These are phyloP conservation scores for Microhierax caerulescens DNA, from an alignment of 2,797 vertebrate species.

Conservation along the genomic window DNA sequence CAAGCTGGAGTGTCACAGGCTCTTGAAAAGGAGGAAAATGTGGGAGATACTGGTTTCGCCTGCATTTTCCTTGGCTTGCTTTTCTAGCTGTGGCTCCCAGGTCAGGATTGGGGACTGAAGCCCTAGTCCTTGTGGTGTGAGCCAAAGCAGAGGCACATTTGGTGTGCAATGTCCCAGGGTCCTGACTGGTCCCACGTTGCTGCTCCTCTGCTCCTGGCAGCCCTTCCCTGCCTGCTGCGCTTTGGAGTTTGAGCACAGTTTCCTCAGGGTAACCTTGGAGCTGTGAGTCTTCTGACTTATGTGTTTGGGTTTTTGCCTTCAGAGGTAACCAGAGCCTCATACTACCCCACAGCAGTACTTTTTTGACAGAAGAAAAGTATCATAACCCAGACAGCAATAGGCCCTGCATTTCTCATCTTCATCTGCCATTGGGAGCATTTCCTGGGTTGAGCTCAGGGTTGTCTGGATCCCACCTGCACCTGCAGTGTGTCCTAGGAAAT, in stretches of 20 bases:
- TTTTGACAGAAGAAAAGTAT: background rate
- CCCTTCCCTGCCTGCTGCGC: background rate
- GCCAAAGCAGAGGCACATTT: background rate
- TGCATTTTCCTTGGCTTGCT: background rate
- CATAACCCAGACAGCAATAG: background rate
- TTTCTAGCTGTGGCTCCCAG: background rate
- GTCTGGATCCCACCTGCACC: background rate
- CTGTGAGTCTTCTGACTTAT: background rate
- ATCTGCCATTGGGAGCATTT: background rate
- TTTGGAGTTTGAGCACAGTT: background rate
- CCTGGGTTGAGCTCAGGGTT: background rate
- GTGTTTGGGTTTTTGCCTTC: background rate
- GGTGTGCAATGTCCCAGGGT: background rate
- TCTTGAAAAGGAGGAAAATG: background rate
- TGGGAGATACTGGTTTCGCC: background rate
- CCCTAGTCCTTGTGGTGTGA: background rate
- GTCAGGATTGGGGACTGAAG: background rate
- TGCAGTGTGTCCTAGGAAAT: background rate
- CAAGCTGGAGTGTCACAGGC: background rate
- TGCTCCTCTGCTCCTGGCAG: background rate
- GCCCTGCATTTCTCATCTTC: background rate
- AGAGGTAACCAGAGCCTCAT: background rate
- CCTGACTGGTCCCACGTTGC: background rate
- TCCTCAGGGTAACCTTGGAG: background rate
- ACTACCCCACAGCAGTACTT: background rate